phyloP scores from a whole-genome alignment of 2,113 vertebrate genomes.

The Brachypteracias leptosomus region DNA sequence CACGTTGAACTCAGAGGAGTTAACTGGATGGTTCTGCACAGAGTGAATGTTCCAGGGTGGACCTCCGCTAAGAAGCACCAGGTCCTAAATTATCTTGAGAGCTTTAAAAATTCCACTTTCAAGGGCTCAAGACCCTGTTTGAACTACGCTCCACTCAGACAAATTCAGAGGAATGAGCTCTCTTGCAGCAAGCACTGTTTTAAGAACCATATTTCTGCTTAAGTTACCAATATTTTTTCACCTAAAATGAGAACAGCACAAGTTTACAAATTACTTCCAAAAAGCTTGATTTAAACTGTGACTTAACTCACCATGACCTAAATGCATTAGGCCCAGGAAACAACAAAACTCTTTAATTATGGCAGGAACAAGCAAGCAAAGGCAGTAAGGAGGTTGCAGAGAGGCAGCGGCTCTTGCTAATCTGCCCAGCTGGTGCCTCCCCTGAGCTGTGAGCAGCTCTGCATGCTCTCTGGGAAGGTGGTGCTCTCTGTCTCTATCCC shows the following conservation, averaged over 20 bases:
- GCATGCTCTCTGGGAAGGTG: not conserved
- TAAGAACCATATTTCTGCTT: not conserved
- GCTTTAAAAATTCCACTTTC: not conserved
- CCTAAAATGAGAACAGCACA: not conserved
- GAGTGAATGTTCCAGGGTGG: not conserved
- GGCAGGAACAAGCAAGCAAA: not conserved
- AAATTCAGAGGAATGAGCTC: not conserved
- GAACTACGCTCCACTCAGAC: not conserved
- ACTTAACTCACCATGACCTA: not conserved
- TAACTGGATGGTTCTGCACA: not conserved
- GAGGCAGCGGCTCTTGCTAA: fast-evolving
- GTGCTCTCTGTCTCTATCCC: not conserved
- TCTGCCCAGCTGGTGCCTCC: not conserved
- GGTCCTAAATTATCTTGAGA: not conserved
- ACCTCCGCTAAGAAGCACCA: not conserved
- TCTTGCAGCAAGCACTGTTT: not conserved
- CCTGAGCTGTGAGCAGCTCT: not conserved
- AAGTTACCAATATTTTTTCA: not conserved
- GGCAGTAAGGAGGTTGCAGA: not conserved
- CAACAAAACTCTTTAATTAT: not conserved
- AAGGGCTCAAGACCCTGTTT: not conserved
- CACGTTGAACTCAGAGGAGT: not conserved
- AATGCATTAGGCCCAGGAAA: not conserved
- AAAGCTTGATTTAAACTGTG: not conserved
- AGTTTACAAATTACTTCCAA: not conserved